Evolutionary conservation across 2,797 vertebrate species (phyloP), one percentile per base, ranked within the genome.

Genomic region (Lemur catta): DNA sequence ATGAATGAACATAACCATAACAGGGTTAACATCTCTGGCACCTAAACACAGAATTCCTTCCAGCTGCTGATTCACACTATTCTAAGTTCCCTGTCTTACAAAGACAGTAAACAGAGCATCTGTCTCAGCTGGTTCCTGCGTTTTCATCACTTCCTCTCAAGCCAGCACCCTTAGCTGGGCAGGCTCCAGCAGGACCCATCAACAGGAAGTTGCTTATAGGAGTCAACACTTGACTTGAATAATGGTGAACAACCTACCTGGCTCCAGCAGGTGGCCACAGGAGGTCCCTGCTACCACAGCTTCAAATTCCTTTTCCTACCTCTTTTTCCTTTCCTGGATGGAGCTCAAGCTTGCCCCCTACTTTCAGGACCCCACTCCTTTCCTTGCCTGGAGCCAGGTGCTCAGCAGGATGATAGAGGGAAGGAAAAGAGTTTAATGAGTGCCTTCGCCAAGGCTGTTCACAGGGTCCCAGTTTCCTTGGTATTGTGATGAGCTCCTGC

Each of bases 141-240:
- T 93, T 88, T 91, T 91, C 89, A 91, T 63, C 50, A 22, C 81
- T 88, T 95, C 80, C 86, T 97, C 59, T 91, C 52, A 76, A 87
- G 63, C 55, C 63, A 95, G 92, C 41, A 82, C 35, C 52, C 75
- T 89, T n/a, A 63, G 48, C 26, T 59, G 35, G 43, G 63, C 9
- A 63, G 80, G 65, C 30, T 48, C n/a, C 46, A 52, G 71, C n/a
- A 84, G 41, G 52, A 41, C 48, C n/a, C 57, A 26, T 22, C 14
- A 71, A 46, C 18, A 74, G 67, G 59, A 67, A 90, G 61, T 20
- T 59, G 35, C 30, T 72, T 1, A 18, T 0, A 30, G 35, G 52
- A 71, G 38, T 74, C 87, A 85, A 69, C 7, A 22, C 35, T 52
- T 26, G 72, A 50, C 7, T 4, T 18, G 35, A 81, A 57, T 48